Evolutionary conservation across 1,140 invertebrate genomes (phyloP), one percentile per base, ranked within the genome.

Genomic region (Drosophila bipectinata): DNA sequence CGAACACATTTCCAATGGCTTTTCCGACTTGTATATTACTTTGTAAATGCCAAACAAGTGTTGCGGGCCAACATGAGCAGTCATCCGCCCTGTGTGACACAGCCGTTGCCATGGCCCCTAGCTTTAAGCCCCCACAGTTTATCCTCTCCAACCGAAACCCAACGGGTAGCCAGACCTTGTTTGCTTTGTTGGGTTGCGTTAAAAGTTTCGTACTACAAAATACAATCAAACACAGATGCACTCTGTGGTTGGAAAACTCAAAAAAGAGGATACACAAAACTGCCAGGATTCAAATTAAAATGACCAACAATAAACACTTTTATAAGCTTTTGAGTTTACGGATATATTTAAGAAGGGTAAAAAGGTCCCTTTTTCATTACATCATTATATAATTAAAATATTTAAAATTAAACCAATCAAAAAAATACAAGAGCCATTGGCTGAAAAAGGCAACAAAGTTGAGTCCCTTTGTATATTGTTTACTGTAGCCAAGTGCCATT

Each of bases 181-280:
- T 75, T 66, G 56, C 56, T 62, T 66, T 75, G 51, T 60, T 74
- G 60, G 55, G 77, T 55, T 64, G 58, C 47, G 76, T 59, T 68
- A 68, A 84, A 81, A 87, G 77, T 85, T 85, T 78, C 62, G 69
- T 87, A 78, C 78, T 87, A 64, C 77, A 81, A 80, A 84, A 81
- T 61, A 85, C 82, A 85, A 87, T 87, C 82, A 85, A 78, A 75
- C 57, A 26, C 83, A 88, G 78, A 75, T 87, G 83, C 79, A 88
- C 72, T 59, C 56, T 72, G 59, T 62, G 59, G 61, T 28, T 12
- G 59, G 72, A 41, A 56, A 34, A 37, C 34, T 12, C 10, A 37
- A 37, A 37, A 37, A 37, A 37, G 9, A 37, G 34, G 4, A n/a
- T 12, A 4, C 34, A 37, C 34, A 12, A 37, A 37, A 12, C 4